Percentiles rank a stretch among this genome's conserved stretches.
phyloP scores from a whole-genome alignment of 2,888 invertebrate genomes.

The Hedya salicella region DNA sequence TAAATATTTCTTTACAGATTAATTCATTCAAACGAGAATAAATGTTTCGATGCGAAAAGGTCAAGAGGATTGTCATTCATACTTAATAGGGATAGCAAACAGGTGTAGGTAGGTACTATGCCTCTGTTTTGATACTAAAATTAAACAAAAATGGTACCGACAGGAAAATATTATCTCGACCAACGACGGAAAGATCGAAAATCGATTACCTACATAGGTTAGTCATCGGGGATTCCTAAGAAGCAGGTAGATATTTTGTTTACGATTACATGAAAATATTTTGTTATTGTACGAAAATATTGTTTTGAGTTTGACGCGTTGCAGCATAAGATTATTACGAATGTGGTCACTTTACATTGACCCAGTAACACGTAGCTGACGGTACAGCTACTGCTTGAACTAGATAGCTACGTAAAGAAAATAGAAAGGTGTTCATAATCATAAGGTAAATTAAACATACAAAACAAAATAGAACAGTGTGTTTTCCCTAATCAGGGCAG shows the following conservation, averaged over 20 bases:
- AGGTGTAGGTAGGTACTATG: too few species aligned
- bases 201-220: neutral
- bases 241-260: constrained; percentile 7
- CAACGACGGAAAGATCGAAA: constrained; percentile 44
- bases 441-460: neutral
- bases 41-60: too few species aligned
- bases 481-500: neutral
- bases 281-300: constrained; percentile 11
- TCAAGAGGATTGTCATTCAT: too few species aligned
- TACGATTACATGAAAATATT: constrained; percentile 1
- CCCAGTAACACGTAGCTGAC: constrained; percentile 32
- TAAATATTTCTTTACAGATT: too few species aligned
- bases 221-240: constrained; percentile 6
- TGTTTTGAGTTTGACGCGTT: constrained; percentile 34
- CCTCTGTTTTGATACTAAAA: too few species aligned
- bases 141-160: neutral
- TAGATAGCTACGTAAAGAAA: constrained; percentile 26
- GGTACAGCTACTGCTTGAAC: constrained; percentile 29
- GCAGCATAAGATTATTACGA: constrained; percentile 28
- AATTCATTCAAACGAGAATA: too few species aligned
- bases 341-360: constrained; percentile 40
- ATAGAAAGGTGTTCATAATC: constrained; percentile 32
- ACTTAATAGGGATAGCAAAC: too few species aligned
- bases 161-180: constrained; percentile 1
- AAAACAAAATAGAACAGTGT: neutral